Conservation (phyloP, 2,888 invertebrate genomes). For the Neoitamus cyanurus region DNA sequence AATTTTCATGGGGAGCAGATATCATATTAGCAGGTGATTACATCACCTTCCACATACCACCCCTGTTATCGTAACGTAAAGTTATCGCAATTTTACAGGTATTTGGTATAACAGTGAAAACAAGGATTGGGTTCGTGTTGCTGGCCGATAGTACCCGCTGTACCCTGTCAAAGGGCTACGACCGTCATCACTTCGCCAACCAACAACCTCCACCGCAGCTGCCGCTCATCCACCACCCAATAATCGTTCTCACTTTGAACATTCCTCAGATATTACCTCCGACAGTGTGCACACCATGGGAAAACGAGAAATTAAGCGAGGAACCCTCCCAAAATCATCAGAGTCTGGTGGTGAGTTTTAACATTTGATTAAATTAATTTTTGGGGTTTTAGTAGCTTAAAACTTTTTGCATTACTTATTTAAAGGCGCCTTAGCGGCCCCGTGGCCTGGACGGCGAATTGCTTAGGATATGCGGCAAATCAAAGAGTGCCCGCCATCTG, state of each 20-base stretch:
- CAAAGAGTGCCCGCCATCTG: background rate
- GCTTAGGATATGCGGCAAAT: background rate
- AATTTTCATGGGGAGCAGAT: background rate
- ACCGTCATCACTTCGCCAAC: slow-evolving; percentile 65
- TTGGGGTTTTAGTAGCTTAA: slow-evolving; percentile 23
- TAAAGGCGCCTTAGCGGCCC: background rate
- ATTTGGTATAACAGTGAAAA: slow-evolving; percentile 67
- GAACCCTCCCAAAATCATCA: slow-evolving; percentile 56
- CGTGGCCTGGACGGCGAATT: background rate
- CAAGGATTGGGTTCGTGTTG: slow-evolving; percentile 67
- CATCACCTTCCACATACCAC: slow-evolving; percentile 8
- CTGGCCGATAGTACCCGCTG: slow-evolving; percentile 67
- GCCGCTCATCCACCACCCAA: slow-evolving; percentile 30
- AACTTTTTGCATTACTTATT: background rate
- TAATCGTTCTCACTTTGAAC: slow-evolving; percentile 44
- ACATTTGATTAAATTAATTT: slow-evolving; percentile 31
- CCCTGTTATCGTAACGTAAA: slow-evolving; percentile 24
- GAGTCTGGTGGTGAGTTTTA: slow-evolving; percentile 54
- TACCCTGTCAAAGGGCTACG: slow-evolving; percentile 67
- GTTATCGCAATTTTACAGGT: slow-evolving; percentile 56
- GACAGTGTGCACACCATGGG: slow-evolving; percentile 59
- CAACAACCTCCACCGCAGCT: slow-evolving; percentile 59
- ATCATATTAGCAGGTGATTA: slow-evolving; percentile 23
- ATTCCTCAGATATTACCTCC: slow-evolving; percentile 42
- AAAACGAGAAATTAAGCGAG: slow-evolving; percentile 66